Percentiles rank a stretch among this genome's conserved stretches.
phyloP scores from a whole-genome alignment of 2,797 vertebrate genomes.

The Halcyon chelicuti region DNA sequence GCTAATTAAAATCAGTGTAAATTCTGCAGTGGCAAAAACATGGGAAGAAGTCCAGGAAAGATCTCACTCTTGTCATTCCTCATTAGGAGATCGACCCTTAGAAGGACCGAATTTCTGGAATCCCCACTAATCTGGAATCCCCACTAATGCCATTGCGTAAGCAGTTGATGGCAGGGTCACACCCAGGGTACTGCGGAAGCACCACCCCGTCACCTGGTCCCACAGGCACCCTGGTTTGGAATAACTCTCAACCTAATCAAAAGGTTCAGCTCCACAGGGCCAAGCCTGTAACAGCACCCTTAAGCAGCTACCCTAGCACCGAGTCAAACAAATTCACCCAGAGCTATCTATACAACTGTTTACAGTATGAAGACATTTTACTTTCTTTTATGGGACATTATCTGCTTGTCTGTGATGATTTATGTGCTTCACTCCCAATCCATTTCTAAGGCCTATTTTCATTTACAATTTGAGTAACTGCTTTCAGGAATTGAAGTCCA shows the following conservation, averaged over 20 bases:
- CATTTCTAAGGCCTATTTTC: background rate
- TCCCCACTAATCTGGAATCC: constrained; percentile 56
- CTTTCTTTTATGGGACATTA: constrained; percentile 15
- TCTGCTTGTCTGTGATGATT: background rate
- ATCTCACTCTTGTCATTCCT: constrained; percentile 16
- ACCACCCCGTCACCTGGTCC: background rate
- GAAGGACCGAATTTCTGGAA: constrained; percentile 17
- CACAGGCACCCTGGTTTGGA: background rate
- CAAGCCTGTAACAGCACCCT: background rate
- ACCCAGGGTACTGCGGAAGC: background rate
- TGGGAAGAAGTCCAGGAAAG: background rate
- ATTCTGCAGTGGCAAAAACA: background rate
- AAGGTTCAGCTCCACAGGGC: background rate
- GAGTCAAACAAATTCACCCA: background rate
- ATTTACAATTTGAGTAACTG: background rate
- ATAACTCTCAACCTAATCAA: background rate
- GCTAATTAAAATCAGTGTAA: background rate
- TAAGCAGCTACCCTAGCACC: background rate
- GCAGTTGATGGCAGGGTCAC: constrained; percentile 10
- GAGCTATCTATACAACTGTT: background rate
- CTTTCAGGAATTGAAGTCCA: background rate
- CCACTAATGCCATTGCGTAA: constrained; percentile 37
- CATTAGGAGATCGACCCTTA: background rate
- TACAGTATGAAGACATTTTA: background rate
- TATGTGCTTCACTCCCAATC: background rate